Conservation (phyloP, 2,113 vertebrate genomes). For the Triplophysa rosa region DNA sequence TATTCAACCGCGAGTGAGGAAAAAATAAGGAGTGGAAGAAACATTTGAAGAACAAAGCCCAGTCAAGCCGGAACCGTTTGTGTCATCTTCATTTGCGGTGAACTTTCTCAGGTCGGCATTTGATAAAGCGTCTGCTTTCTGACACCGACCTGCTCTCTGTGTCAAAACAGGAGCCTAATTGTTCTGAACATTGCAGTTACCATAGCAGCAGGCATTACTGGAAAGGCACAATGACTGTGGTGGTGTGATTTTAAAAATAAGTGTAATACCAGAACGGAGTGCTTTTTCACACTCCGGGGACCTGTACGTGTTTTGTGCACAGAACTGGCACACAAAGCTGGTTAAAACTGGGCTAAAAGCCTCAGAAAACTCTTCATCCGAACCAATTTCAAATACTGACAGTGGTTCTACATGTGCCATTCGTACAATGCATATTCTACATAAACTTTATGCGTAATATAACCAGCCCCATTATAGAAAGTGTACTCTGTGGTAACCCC, state of each 20-base stretch:
- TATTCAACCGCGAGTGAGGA: conserved; percentile 17
- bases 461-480: too few species aligned
- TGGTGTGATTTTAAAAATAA: conserved; percentile 51
- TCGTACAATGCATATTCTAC: too few species aligned
- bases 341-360: conserved; percentile 28
- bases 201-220: conserved; percentile 54
- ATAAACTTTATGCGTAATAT: too few species aligned
- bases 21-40: background rate
- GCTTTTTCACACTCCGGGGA: conserved; percentile 29
- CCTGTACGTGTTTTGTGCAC: conserved; percentile 42
- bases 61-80: conserved; percentile 5
- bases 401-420: too few species aligned
- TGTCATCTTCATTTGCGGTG: conserved; percentile 25
- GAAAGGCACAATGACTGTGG: conserved; percentile 43
- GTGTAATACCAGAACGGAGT: conserved; percentile 37
- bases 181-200: conserved; percentile 52
- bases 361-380: background rate
- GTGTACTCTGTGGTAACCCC: too few species aligned
- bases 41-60: conserved; percentile 43
- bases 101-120: conserved; percentile 1
- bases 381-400: too few species aligned
- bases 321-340: conserved; percentile 11
- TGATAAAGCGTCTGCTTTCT: conserved; percentile 39
- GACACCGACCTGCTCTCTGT: conserved; percentile 33
- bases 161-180: conserved; percentile 55